A percentile compares a stretch with the other conserved stretches of the same genome.
Conservation (phyloP, 2,113 vertebrate species). For the Colistium nudipinnis region DNA sequence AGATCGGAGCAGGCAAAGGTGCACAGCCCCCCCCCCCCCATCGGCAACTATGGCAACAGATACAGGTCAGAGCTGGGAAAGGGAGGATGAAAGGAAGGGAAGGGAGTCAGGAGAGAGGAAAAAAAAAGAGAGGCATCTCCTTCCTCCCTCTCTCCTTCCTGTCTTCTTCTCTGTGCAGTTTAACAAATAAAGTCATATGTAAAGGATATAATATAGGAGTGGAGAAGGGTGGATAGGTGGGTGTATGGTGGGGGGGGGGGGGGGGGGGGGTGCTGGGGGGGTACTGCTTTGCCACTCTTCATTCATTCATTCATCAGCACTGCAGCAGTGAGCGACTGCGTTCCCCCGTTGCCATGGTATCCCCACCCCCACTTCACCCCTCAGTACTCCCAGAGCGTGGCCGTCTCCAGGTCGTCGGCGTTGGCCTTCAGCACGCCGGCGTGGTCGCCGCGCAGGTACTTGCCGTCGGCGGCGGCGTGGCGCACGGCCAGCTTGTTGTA, state of each 20-base stretch:
- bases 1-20: conserved; percentile 69
- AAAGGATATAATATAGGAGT: conserved; percentile 33
- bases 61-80: conserved; percentile 56
- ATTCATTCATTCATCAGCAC: conserved; percentile 23
- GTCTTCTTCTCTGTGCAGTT: conserved; percentile 66
- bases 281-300: conserved; percentile 12
- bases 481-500: conserved; percentile 98
- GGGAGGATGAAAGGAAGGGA: background rate
- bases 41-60: conserved; percentile 77
- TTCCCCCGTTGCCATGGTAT: conserved; percentile 1
- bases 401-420: conserved; percentile 88
- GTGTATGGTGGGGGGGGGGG: background rate
- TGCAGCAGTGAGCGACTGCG: conserved; percentile 46
- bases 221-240: conserved; percentile 10
- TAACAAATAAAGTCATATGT: conserved; percentile 59
- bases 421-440: conserved; percentile 97
- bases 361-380: conserved; percentile 51
- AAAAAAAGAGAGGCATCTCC: conserved; percentile 25
- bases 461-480: conserved; percentile 81
- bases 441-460: conserved; percentile 96
- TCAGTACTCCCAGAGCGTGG: conserved; percentile 98
- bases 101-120: conserved; percentile 3
- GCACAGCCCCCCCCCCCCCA: conserved; percentile 75
- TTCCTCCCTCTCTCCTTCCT: conserved; percentile 36
- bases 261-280: background rate